A percentile compares a stretch with the other conserved stretches of the same genome.
Evolutionary conservation across 2,888 invertebrate species (phyloP).

Genomic region (Tipula lateralis): DNA sequence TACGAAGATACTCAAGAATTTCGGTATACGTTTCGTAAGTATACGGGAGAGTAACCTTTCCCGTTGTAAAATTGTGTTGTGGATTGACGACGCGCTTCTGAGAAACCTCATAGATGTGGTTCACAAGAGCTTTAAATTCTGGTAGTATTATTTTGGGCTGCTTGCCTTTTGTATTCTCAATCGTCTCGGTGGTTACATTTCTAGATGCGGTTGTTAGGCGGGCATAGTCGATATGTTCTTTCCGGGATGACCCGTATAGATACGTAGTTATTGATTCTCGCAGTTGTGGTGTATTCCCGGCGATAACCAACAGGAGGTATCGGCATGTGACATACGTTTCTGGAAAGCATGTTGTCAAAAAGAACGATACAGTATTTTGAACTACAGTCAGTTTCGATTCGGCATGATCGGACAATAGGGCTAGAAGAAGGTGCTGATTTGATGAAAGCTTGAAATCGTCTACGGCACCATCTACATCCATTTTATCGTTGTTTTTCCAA

Average conservation of each 20-base stretch:
- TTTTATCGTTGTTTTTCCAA: slow-evolving; percentile 39
- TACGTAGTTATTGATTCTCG: slow-evolving; percentile 45
- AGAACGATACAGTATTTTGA: slow-evolving; percentile 77
- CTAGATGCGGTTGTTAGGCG: slow-evolving; percentile 45
- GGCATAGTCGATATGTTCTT: slow-evolving; percentile 51
- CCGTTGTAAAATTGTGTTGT: slow-evolving; percentile 57
- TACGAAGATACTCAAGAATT: slow-evolving; percentile 70
- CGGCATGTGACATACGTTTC: slow-evolving; percentile 75
- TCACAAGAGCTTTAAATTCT: slow-evolving; percentile 66
- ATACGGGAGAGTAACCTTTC: slow-evolving; percentile 67
- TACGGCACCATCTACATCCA: slow-evolving; percentile 38
- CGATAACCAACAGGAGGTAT: slow-evolving; percentile 74
- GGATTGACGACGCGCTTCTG: slow-evolving; percentile 58
- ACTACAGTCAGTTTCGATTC: slow-evolving; percentile 72
- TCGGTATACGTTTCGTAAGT: slow-evolving; percentile 67
- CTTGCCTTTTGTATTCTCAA: slow-evolving; percentile 36
- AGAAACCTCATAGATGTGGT: slow-evolving; percentile 64
- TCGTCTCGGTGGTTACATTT: slow-evolving; percentile 33
- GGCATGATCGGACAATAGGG: slow-evolving; percentile 68
- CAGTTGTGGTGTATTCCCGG: slow-evolving; percentile 61
- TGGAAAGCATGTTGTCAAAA: slow-evolving; percentile 76
- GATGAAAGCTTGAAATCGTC: slow-evolving; percentile 46
- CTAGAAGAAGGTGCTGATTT: slow-evolving; percentile 53
- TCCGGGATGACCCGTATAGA: slow-evolving; percentile 65
- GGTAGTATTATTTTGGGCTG: slow-evolving; percentile 56